Percentiles rank a stretch among this genome's conserved stretches.
These are phyloP conservation scores for Ichneumoninae sp. DNA, from an alignment of 2,888 invertebrate genomes.

Conservation along the genomic window DNA sequence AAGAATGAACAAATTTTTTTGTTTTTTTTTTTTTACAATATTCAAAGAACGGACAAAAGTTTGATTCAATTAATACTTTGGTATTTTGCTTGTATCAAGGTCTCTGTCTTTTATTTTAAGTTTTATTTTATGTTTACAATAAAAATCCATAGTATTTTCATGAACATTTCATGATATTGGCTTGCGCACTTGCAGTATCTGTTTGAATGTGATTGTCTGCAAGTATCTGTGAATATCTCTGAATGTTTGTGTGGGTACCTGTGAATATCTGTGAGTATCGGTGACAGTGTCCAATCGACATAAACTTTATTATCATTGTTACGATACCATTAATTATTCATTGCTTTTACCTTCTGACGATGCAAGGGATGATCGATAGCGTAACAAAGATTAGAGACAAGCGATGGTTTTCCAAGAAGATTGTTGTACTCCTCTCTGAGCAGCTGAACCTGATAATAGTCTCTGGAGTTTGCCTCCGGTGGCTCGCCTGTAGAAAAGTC, in stretches of 20 bases:
- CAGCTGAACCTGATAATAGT: constrained; percentile 88
- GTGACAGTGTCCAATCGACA: no score
- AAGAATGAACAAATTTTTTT: constrained; percentile 53
- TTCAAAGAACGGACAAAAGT: constrained; percentile 9
- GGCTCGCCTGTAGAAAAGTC: constrained; percentile 90
- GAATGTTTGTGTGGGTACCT: no score
- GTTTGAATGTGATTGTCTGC: no score
- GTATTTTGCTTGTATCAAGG: not conserved
- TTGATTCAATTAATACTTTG: not conserved
- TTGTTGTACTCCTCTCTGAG: constrained; percentile 91
- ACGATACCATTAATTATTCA: not conserved
- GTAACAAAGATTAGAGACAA: constrained; percentile 94
- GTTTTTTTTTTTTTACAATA: constrained; percentile 37
- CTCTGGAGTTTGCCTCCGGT: constrained; percentile 85
- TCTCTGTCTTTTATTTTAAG: not conserved
- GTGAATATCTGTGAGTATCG: no score
- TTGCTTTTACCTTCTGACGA: constrained; percentile 88
- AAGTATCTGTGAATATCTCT: no score
- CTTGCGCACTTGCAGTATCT: no score
- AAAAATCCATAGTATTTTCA: not conserved
- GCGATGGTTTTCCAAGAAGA: constrained; percentile 93
- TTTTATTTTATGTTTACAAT: not conserved
- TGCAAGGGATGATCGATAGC: constrained; percentile 93
- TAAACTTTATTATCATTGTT: not conserved
- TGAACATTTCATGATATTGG: not conserved